A percentile compares a stretch with the other conserved stretches of the same genome.
Conservation (phyloP, 2,888 invertebrate genomes). For the Slavum lentiscoides region DNA sequence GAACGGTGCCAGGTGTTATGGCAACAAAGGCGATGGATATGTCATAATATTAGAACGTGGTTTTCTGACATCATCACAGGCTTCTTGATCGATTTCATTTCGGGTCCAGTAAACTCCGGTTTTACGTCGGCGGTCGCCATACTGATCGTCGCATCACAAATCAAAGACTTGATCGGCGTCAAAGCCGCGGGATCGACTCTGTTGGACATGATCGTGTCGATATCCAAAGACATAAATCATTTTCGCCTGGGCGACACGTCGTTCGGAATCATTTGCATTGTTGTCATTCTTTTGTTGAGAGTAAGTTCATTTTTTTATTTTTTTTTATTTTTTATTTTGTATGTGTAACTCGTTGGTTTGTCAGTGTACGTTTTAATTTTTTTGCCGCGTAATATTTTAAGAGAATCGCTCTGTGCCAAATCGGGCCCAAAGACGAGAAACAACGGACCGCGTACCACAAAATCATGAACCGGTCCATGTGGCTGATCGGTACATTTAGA, state of each 20-base stretch:
- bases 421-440: slow-evolving; percentile 63
- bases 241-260: slow-evolving; percentile 74
- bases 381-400: slow-evolving; percentile 58
- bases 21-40: too few species aligned
- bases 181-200: slow-evolving; percentile 74
- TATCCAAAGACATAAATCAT: slow-evolving; percentile 69
- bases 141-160: slow-evolving; percentile 85
- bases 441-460: slow-evolving; percentile 65
- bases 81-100: slow-evolving; percentile 86
- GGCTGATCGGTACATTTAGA: slow-evolving; percentile 78
- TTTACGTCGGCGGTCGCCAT: slow-evolving; percentile 89
- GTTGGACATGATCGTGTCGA: slow-evolving; percentile 75
- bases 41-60: too few species aligned
- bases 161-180: slow-evolving; percentile 80
- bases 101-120: slow-evolving; percentile 84
- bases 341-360: too few species aligned
- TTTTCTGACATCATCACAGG: slow-evolving; percentile 62
- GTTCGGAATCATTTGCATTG: slow-evolving; percentile 75
- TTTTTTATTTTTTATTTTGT: background rate
- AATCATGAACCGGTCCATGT: slow-evolving; percentile 69
- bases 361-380: background rate
- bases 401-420: slow-evolving; percentile 69
- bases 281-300: slow-evolving; percentile 75
- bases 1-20: too few species aligned
- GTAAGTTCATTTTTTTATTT: slow-evolving; percentile 62